A percentile compares a stretch with the other conserved stretches of the same genome.
Conservation (phyloP, 2,797 vertebrate genomes). For the Clarias pachynema region DNA sequence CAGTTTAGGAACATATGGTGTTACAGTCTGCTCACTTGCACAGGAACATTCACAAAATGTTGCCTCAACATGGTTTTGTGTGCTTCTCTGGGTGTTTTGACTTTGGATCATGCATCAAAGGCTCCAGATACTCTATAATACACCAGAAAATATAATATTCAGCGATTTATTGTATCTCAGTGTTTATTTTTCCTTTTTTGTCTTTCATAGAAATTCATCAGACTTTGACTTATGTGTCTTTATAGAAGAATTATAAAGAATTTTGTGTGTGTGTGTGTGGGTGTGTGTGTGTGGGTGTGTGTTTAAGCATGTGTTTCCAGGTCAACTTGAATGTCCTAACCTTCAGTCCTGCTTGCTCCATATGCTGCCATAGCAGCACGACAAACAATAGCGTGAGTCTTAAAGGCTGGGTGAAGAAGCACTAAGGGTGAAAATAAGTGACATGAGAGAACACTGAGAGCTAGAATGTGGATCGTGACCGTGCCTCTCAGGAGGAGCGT, state of each 20-base stretch:
- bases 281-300: neutral
- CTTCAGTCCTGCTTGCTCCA: neutral
- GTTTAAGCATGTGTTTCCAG: neutral
- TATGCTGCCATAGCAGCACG: constrained; percentile 61
- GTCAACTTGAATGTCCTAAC: constrained; percentile 20
- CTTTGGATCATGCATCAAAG: neutral
- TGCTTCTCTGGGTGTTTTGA: neutral
- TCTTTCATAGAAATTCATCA: neutral
- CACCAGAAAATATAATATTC: neutral
- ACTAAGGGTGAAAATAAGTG: constrained; percentile 58
- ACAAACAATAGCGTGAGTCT: constrained; percentile 59
- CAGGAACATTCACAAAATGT: neutral
- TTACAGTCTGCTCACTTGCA: neutral
- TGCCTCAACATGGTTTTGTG: neutral
- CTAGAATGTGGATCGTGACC: constrained; percentile 16
- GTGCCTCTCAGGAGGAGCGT: constrained; percentile 32
- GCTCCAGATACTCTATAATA: neutral
- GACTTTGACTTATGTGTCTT: neutral
- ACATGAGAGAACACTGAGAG: constrained; percentile 55
- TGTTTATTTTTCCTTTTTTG: neutral
- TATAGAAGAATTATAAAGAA: neutral
- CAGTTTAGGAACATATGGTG: neutral
- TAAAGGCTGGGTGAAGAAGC: constrained; percentile 46
- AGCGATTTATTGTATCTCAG: neutral
- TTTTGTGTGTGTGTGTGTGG: neutral